These are phyloP conservation scores for Caenorhabditis sp. DNA, from an alignment of 2,888 invertebrate species.

Conservation along the genomic window DNA sequence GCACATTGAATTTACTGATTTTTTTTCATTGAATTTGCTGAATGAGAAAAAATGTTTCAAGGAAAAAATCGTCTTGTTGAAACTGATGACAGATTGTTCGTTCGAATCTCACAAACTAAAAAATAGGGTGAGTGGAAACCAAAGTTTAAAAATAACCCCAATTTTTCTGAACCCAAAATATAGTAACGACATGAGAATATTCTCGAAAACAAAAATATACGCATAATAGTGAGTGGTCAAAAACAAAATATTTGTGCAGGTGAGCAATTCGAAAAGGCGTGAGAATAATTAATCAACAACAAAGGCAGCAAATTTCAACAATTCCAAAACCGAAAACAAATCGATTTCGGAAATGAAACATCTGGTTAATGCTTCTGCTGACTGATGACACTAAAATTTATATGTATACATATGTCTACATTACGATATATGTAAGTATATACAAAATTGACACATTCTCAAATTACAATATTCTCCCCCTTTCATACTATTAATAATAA, in stretches of 20 bases:
- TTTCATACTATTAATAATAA: background rate
- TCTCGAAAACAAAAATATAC: slow-evolving; percentile 5
- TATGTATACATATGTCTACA: background rate
- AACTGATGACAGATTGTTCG: too few relatives aligned
- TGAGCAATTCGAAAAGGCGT: background rate
- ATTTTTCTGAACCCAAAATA: slow-evolving; percentile 4
- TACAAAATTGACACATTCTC: background rate
- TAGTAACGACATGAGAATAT: background rate
- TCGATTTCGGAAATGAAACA: slow-evolving; percentile 1
- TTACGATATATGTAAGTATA: background rate
- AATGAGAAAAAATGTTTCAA: background rate
- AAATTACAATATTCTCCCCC: background rate
- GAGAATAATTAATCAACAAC: background rate
- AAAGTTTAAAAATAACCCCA: too few relatives aligned
- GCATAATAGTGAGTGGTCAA: slow-evolving; percentile 6
- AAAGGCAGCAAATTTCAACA: background rate
- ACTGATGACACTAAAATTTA: background rate
- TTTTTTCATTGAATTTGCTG: background rate
- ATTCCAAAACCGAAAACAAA: background rate
- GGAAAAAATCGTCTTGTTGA: background rate
- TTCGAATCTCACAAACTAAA: too few relatives aligned
- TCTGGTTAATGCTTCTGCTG: background rate
- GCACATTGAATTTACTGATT: slow-evolving; percentile 11
- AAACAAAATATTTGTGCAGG: slow-evolving; percentile 26
- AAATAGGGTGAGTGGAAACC: too few relatives aligned